Conservation (phyloP, 2,797 vertebrate species). For the Mionectes olivaceus region DNA sequence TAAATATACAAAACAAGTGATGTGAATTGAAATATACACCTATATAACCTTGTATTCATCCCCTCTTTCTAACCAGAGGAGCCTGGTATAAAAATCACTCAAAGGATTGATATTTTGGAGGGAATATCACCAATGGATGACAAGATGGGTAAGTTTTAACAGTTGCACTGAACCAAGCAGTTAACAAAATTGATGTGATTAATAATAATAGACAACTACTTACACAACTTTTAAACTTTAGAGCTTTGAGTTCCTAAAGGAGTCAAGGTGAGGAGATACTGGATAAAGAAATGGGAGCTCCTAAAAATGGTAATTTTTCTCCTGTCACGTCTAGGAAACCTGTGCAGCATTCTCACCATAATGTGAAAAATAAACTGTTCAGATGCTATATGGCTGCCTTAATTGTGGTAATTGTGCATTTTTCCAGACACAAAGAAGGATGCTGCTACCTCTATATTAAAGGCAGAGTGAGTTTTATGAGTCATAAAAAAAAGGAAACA, state of each 20-base stretch:
- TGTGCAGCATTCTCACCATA: neutral
- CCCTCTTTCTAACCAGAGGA: neutral
- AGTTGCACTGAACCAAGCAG: neutral
- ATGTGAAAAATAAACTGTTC: neutral
- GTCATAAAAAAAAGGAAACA: slow-evolving; percentile 9
- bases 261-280: neutral
- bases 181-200: neutral
- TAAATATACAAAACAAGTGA: neutral
- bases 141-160: neutral
- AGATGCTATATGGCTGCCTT: neutral
- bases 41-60: neutral
- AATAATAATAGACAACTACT: neutral
- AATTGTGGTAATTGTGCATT: neutral
- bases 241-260: neutral
- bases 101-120: neutral
- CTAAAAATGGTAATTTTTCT: neutral
- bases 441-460: neutral
- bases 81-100: neutral
- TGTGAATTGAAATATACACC: neutral
- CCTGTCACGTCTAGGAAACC: neutral
- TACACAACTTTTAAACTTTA: neutral
- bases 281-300: neutral
- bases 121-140: neutral
- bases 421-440: neutral
- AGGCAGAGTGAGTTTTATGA: slow-evolving; percentile 16